Evolutionary conservation across 1,140 invertebrate genomes (phyloP).

Genomic region (Bombus confusus): DNA sequence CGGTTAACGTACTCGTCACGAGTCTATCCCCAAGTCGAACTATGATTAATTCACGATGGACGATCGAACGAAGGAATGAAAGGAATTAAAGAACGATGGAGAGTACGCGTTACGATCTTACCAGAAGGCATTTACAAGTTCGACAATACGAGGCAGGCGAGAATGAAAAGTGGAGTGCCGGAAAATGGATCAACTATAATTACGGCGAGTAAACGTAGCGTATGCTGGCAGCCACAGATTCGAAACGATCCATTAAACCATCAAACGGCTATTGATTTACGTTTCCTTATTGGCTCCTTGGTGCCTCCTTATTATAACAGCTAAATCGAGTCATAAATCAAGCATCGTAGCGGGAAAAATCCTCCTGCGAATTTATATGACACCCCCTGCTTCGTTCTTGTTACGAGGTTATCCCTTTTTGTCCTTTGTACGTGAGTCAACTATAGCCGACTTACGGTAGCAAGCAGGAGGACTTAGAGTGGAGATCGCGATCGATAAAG

Average conservation of each 20-base stretch:
- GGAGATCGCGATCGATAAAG: neutral
- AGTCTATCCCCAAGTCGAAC: neutral
- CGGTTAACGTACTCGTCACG: constrained; percentile 14
- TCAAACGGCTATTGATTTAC: constrained; percentile 63
- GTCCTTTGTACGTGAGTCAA: neutral
- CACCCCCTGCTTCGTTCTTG: neutral
- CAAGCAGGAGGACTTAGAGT: neutral
- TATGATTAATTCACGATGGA: neutral
- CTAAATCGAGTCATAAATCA: constrained; percentile 62
- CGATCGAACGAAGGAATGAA: no score
- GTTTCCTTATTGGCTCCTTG: constrained; percentile 48
- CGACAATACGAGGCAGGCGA: neutral
- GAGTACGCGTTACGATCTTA: no score
- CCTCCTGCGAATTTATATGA: constrained; percentile 29
- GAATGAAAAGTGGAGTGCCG: constrained; percentile 30
- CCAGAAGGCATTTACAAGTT: no score
- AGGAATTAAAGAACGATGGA: neutral
- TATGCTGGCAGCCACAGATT: constrained; percentile 5
- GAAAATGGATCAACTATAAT: constrained; percentile 52
- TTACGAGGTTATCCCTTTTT: neutral
- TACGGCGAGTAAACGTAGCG: constrained; percentile 35
- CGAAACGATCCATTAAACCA: constrained; percentile 61
- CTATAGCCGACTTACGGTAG: neutral
- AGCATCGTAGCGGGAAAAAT: constrained; percentile 35
- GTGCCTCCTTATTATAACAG: constrained; percentile 50